Base-by-base conservation (phyloP, 2,113 vertebrate species). In the Cavia porcellus region DNA sequence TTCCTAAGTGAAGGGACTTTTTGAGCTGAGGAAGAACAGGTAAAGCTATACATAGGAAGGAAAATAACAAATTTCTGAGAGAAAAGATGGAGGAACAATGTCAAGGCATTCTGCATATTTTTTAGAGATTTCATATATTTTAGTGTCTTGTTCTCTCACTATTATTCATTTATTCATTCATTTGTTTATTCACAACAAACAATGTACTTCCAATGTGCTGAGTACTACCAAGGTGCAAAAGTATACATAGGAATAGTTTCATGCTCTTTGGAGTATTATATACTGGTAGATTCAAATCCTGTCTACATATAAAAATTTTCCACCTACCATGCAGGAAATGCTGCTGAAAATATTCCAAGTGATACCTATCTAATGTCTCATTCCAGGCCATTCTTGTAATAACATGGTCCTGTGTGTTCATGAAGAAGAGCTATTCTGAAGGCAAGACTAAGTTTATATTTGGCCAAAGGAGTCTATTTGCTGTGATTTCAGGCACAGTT, bases 361-460 rank as follows among this genome's bases (percentile, higher is more conserved):
- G 55, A 83, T 50, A 59, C 2, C 30, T 92, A 45, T 12, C 35
- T 52, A 81, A 11, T 5, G 61, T 24, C 93, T 87, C 86, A 47
- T 84, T 94, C 90, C 8, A 96, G 68, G 68, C 30, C 19, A 32
- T 59, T 86, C 57, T 57, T 45, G n/a, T 64, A 86, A 86, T 11
- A 24, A 20, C 75, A 28, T 17, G 50, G 24, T 93, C 14, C 79
- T 85, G 68, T 61, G 32, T 89, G 30, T 38, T 92, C 15, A 22
- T 61, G 28, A 93, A 84, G 38, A 15, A 59, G 77, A 80, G 35
- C 75, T 45, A 12, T 88, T 92, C 82, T 81, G 42, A 81, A 95
- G 61, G 7, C 9, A 92, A 94, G 79, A 66, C 9, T 94, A 47
- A 91, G 68, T 70, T 80, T 62, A 38, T 47, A 81, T 68, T 96